These are phyloP conservation scores for Dendrolimus houi DNA, from an alignment of 2,888 invertebrate species.

Conservation along the genomic window DNA sequence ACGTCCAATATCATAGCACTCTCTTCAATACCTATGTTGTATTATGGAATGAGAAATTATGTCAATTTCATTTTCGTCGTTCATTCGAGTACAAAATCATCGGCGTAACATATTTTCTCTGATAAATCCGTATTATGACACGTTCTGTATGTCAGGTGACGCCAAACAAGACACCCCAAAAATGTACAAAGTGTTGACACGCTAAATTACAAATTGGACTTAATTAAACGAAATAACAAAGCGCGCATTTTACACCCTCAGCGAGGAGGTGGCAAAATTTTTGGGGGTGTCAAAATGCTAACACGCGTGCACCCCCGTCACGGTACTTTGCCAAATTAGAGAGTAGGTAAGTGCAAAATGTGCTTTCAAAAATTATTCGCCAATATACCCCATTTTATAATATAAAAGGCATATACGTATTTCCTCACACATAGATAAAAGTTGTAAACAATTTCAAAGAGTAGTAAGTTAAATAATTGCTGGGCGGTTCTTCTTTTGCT, in stretches of 20 bases:
- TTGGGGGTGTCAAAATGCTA: background rate
- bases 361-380: background rate
- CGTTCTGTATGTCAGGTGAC: background rate
- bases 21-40: too few relatives aligned
- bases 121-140: too few relatives aligned
- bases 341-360: background rate
- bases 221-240: constrained; percentile 34
- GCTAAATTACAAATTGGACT: constrained; percentile 38
- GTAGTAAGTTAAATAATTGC: too few relatives aligned
- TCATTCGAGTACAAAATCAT: too few relatives aligned
- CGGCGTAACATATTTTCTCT: too few relatives aligned
- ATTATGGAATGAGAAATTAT: too few relatives aligned
- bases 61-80: too few relatives aligned
- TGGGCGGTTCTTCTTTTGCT: too few relatives aligned
- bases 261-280: constrained; percentile 4
- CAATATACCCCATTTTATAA: background rate
- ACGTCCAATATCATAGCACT: too few relatives aligned
- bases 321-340: background rate
- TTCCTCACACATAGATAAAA: too few relatives aligned
- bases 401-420: too few relatives aligned
- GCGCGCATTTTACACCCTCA: constrained; percentile 4
- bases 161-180: background rate
- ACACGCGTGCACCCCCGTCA: background rate
- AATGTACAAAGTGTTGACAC: constrained; percentile 13
- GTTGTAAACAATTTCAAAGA: too few relatives aligned